Evolutionary conservation across 2,113 vertebrate genomes (phyloP), one percentile per base, ranked within the genome.

Genomic region (Plotosus lineatus): DNA sequence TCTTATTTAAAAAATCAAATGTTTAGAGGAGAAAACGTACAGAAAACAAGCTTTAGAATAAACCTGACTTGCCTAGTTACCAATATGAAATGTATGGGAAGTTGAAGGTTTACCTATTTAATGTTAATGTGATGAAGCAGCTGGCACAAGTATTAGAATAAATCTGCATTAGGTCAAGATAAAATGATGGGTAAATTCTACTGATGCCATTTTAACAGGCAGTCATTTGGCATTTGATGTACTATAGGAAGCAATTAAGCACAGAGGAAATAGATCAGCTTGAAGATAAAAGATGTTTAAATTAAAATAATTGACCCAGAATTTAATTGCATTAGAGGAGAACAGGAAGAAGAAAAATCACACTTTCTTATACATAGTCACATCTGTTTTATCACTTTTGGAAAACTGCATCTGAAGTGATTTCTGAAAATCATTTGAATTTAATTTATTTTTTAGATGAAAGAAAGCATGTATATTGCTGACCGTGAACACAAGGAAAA

Each of bases 401-500:
- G 4, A 23, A 56, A 23, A 40, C 51, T 15, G 6, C 19, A 69
- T 71, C 48, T 31, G 26, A 36, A 61, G 33, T 17, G 28, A 36
- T n/a, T n/a, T 51, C 61, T 65, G 31, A 65, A 65, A 28, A 65
- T 73, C 50, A 51, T 68, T 46, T 44, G 40, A 12, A 17, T 11
- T 71, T 5, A 46, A 69, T 33, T 51, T 33, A 68, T 46, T 77
- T 84, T 86, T 4, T 74, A 96, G 95, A 89, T 95, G 15, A 95
- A 89, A 91, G 91, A 95, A 33, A 91, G 36, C 38, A 90, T 95
- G 91, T 87, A 88, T 5, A 78, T 71, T 73, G 89, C 90, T 77
- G 90, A 95, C 66, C 91, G 85, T 76, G 90, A 92, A 83, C 91
- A 96, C 88, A 90, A 92, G 61, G 93, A 96, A 68, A 91, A 88